These are phyloP conservation scores for Microctonus brassicae DNA, from an alignment of 2,888 invertebrate genomes.

Conservation along the genomic window DNA sequence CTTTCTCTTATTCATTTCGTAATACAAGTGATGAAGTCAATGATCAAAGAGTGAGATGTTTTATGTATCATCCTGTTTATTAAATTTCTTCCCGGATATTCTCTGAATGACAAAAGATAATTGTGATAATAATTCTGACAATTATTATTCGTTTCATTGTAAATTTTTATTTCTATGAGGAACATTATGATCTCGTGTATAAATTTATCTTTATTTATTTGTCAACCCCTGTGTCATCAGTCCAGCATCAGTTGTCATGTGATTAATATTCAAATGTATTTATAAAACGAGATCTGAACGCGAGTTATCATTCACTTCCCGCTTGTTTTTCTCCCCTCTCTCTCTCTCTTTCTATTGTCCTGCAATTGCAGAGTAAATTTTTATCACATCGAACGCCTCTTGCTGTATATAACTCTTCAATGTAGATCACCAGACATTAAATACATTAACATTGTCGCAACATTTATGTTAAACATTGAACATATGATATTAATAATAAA, in stretches of 20 bases:
- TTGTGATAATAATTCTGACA: constrained; percentile 4
- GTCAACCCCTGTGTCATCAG: constrained; percentile 13
- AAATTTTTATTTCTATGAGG: not conserved
- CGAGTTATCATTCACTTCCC: not conserved
- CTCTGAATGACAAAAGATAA: constrained; percentile 16
- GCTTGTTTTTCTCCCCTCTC: no score
- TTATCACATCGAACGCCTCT: not conserved
- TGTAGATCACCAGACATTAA: not conserved
- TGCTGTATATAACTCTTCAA: not conserved
- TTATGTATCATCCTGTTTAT: not conserved
- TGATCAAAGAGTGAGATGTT: not conserved
- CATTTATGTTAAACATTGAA: not conserved
- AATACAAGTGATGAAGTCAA: constrained; percentile 15
- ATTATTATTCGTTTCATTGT: not conserved
- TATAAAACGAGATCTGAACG: constrained; percentile 40
- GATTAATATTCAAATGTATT: constrained; percentile 30
- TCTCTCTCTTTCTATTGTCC: constrained; percentile 47
- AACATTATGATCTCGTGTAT: not conserved
- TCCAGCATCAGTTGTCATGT: constrained; percentile 35
- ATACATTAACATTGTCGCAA: not conserved
- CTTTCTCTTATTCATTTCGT: not conserved
- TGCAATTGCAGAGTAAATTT: constrained; percentile 44
- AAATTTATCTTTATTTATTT: constrained; percentile 16
- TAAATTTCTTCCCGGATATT: constrained; percentile 22
- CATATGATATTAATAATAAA: not conserved